Conservation (phyloP, 2,888 invertebrate species). For the Nemoura dubitans region DNA sequence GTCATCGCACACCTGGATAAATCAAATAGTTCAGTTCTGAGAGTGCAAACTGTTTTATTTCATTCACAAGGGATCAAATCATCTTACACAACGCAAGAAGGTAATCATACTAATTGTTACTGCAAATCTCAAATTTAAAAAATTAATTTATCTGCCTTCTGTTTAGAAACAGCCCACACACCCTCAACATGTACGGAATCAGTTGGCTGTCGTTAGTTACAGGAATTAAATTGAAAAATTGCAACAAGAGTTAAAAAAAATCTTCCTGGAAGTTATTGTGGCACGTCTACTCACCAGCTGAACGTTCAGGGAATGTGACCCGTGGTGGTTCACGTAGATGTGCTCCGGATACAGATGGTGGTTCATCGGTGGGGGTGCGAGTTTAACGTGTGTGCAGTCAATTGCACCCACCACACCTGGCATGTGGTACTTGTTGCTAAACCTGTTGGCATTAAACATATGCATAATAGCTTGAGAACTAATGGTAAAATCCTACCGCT, state of each 20-base stretch:
- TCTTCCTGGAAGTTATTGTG: no score
- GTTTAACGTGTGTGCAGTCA: neutral
- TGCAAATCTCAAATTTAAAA: neutral
- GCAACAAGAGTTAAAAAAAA: no score
- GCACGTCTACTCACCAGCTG: neutral
- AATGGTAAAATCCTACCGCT: no score
- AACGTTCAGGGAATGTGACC: neutral
- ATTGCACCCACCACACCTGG: neutral
- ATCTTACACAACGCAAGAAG: no score
- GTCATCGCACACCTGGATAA: neutral
- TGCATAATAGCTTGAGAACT: no score
- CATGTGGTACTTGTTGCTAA: neutral
- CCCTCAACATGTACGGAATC: neutral
- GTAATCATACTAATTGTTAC: no score
- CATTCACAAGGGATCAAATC: no score
- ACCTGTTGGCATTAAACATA: neutral
- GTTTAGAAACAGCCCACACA: no score
- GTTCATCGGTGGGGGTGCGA: neutral
- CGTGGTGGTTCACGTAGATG: neutral
- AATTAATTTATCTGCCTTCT: neutral
- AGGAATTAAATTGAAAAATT: no score
- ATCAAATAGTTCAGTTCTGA: no score
- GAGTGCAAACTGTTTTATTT: no score
- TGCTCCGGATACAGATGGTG: neutral
- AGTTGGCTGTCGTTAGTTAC: neutral